Percentiles rank a stretch among this genome's conserved stretches.
Evolutionary conservation across 2,113 vertebrate genomes (phyloP).

Genomic region (Lycaon pictus): DNA sequence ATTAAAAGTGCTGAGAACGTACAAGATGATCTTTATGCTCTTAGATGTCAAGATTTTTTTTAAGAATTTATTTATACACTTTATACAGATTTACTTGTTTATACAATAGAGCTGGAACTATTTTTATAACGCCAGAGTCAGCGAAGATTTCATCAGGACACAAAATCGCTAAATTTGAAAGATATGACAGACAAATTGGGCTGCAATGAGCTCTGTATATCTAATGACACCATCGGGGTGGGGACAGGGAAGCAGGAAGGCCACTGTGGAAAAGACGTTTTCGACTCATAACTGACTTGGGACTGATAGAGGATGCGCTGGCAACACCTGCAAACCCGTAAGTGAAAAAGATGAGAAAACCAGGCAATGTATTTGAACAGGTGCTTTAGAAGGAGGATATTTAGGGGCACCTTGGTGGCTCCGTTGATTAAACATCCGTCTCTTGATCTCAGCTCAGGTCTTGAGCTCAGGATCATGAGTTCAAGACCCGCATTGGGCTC

Average conservation of each 20-base stretch:
- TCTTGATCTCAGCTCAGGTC: background rate
- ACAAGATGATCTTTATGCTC: background rate
- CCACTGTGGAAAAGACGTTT: background rate
- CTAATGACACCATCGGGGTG: background rate
- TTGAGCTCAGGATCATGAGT: background rate
- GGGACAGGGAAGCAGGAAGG: background rate
- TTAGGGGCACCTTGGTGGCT: background rate
- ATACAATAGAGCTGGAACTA: background rate
- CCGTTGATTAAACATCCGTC: background rate
- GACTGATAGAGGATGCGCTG: background rate
- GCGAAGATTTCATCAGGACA: background rate
- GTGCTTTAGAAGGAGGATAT: background rate
- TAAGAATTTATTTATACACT: too few species aligned
- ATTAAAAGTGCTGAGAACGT: background rate
- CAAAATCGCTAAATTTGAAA: background rate
- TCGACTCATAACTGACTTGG: background rate
- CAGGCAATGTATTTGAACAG: background rate
- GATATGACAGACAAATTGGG: background rate
- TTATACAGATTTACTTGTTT: too few species aligned
- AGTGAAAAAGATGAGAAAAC: background rate
- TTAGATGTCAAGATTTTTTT: background rate
- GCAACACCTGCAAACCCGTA: background rate
- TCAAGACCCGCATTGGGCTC: background rate
- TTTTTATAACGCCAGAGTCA: background rate
- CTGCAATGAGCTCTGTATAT: background rate